Evolutionary conservation across 2,797 vertebrate species (phyloP), one percentile per base, ranked within the genome.

Genomic region (Epinephelus coioides): DNA sequence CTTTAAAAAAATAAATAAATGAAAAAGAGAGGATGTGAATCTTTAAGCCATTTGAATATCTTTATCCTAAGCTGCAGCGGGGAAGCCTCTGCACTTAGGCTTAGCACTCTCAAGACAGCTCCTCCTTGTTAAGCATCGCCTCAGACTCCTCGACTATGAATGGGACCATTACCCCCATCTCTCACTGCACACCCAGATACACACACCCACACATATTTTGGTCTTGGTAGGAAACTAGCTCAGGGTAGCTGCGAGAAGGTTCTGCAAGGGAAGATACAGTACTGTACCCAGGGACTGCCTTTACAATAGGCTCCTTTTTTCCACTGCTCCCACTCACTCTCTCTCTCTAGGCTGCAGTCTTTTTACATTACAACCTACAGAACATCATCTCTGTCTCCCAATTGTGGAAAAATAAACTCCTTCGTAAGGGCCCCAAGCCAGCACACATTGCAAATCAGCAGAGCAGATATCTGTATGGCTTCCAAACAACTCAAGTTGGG

Each of bases 91-190:
- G 80, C 88, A 89, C 88, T 94, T 89, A 92, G 91, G 91, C 89
- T 92, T 90, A 91, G 87, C 86, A 57, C 88, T 90, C 89, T 91
- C 87, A 89, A 89, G 89, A 92, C 92, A 90, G 91, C 88, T 90
- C 84, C 84, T 90, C 89, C 89, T 93, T 92, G 91, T 92, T 94
- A 93, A 87, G 86, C 86, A 83, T 88, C 76, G 86, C 88, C 88
- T 91, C 85, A 87, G 85, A 89, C 88, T 90, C 73, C 83, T 43
- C 82, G 79, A 85, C 87, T 88, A 90, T 93, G 88, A 93, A 89
- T 85, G 77, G 91, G 90, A 89, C 91, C 89, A 93, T 93, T 93
- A 93, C 91, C 89, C 79, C 81, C 84, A 86, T 84, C 81, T 85
- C 86, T 86, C 84, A 71, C 71, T 88, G 78, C 89, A 89, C 83